phyloP scores from a whole-genome alignment of 2,113 vertebrate species.

The Regulus satrapa region DNA sequence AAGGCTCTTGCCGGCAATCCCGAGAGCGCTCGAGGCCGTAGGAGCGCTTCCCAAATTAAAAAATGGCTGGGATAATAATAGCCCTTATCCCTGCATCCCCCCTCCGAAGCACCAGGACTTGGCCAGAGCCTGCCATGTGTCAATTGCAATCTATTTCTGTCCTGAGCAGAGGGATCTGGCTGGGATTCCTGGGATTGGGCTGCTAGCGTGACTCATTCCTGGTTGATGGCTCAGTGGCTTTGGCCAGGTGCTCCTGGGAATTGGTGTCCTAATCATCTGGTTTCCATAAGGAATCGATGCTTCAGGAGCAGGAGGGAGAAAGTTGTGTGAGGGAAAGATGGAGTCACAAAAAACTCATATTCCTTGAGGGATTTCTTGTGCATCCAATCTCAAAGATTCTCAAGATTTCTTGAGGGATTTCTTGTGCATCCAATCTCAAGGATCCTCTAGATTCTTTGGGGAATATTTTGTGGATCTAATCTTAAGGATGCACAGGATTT shows the following conservation, averaged over 20 bases:
- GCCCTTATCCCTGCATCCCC: not conserved
- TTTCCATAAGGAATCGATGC: not conserved
- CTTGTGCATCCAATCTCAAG: not conserved
- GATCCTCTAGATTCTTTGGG: too few species aligned
- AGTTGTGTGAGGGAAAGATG: not conserved
- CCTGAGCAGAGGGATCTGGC: not conserved
- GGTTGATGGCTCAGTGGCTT: not conserved
- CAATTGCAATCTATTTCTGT: slow-evolving; percentile 13
- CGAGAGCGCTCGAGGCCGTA: not conserved
- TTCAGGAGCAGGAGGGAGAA: not conserved
- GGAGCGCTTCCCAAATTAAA: not conserved
- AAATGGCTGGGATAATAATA: slow-evolving; percentile 10
- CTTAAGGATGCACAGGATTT: not conserved
- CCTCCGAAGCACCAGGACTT: not conserved
- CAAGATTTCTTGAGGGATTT: too few species aligned
- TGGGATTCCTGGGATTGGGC: not conserved
- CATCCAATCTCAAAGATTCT: too few species aligned
- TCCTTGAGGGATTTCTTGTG: not conserved
- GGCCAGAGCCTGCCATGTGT: not conserved
- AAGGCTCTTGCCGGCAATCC: not conserved
- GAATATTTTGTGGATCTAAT: not conserved
- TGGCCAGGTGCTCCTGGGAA: slow-evolving; percentile 42
- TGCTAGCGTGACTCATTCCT: slow-evolving; percentile 27
- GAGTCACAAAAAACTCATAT: not conserved
- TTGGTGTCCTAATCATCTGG: not conserved